Conservation (phyloP, 1,140 invertebrate genomes). For the Drosophila gunungcola region DNA sequence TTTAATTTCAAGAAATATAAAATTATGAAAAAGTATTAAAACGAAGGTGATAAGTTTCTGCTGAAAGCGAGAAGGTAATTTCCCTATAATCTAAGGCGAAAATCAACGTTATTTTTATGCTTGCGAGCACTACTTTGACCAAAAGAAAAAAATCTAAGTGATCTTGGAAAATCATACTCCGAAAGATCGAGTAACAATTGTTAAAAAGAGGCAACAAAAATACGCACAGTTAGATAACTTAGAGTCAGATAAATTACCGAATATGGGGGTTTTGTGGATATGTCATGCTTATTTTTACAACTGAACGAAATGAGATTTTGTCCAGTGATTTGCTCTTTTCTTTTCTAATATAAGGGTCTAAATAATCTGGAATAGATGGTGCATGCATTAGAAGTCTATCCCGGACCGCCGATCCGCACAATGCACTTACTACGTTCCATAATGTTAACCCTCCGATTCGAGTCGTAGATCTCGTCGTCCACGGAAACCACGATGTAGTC, state of each 20-base stretch:
- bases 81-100: too few relatives aligned
- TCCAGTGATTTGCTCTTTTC: slow-evolving; percentile 86
- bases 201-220: slow-evolving; percentile 23
- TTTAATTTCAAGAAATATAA: too few relatives aligned
- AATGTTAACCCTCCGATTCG: slow-evolving; percentile 88
- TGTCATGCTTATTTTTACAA: slow-evolving; percentile 90
- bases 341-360: slow-evolving; percentile 88
- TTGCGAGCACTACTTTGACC: background rate
- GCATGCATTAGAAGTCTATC: slow-evolving; percentile 71
- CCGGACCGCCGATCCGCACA: background rate
- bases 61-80: too few relatives aligned
- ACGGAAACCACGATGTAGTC: slow-evolving; percentile 94
- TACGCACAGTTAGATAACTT: slow-evolving; percentile 42
- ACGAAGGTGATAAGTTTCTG: too few relatives aligned
- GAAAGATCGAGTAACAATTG: slow-evolving; percentile 3
- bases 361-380: slow-evolving; percentile 87
- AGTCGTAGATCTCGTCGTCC: slow-evolving; percentile 93
- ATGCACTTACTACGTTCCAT: slow-evolving; percentile 88
- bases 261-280: slow-evolving; percentile 89
- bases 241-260: slow-evolving; percentile 86
- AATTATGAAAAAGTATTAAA: too few relatives aligned
- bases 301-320: slow-evolving; percentile 89
- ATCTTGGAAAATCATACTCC: slow-evolving; percentile 6
- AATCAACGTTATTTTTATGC: too few relatives aligned
- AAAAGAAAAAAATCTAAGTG: slow-evolving; percentile 6